Conservation (phyloP, 1,140 invertebrate species). For the Eumeta japonica region DNA sequence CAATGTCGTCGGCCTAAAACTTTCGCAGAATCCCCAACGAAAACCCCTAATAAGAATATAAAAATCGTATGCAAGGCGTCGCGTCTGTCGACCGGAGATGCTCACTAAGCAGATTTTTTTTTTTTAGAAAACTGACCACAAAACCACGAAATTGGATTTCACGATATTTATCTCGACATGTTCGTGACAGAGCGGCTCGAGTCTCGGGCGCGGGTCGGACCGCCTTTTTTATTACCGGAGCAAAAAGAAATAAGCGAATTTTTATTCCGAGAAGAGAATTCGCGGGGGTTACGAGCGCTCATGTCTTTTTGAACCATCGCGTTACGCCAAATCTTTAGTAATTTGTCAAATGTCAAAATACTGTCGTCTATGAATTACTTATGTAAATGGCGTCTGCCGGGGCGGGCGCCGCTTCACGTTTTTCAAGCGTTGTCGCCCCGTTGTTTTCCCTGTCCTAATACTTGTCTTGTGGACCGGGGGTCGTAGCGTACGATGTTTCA, state of each 20-base stretch:
- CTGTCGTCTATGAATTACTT: too few relatives aligned
- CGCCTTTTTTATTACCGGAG: conserved; percentile 19
- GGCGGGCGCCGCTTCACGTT: too few relatives aligned
- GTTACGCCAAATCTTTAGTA: conserved; percentile 22
- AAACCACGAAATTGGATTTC: conserved; percentile 56
- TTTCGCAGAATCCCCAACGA: neutral
- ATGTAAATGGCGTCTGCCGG: too few relatives aligned
- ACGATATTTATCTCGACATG: conserved; percentile 48
- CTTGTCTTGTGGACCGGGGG: too few relatives aligned
- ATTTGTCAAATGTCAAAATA: conserved; percentile 32
- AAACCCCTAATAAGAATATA: neutral
- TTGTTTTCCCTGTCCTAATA: too few relatives aligned
- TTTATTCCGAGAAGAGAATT: conserved; percentile 14
- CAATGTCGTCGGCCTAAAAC: neutral
- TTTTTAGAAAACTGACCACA: conserved; percentile 25
- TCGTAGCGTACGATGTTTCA: too few relatives aligned
- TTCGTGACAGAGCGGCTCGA: conserved; percentile 34
- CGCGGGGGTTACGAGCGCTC: conserved; percentile 11
- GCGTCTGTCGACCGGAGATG: too few relatives aligned
- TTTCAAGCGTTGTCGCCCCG: too few relatives aligned
- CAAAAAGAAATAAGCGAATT: neutral
- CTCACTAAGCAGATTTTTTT: neutral
- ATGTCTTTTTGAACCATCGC: conserved; percentile 32
- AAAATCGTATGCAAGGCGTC: neutral
- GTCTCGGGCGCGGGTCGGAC: conserved; percentile 9